These are phyloP conservation scores for Fregetta grallaria DNA, from an alignment of 2,113 vertebrate genomes.

Conservation along the genomic window DNA sequence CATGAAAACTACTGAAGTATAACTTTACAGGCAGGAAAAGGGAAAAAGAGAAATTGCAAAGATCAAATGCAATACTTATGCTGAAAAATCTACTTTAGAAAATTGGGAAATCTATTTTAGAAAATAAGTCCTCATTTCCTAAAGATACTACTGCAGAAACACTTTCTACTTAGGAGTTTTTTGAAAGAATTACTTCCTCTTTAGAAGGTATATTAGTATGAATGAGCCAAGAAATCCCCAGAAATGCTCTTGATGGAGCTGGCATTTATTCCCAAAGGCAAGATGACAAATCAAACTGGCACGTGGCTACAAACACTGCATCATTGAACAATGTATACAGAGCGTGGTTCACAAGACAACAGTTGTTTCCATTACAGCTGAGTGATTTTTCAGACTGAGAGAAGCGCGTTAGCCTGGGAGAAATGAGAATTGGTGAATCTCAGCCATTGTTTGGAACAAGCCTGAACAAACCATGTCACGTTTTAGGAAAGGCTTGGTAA, in stretches of 20 bases:
- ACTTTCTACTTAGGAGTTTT: background rate
- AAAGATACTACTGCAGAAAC: background rate
- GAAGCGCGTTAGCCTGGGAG: accelerated
- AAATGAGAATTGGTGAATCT: background rate
- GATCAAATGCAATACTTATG: background rate
- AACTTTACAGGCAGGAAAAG: background rate
- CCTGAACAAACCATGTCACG: background rate
- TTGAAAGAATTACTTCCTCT: background rate
- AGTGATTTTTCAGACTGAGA: background rate
- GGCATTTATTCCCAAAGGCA: background rate
- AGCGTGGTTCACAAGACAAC: background rate
- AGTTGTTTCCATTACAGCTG: background rate
- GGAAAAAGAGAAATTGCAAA: background rate
- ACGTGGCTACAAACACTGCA: background rate
- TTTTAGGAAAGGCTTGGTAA: background rate
- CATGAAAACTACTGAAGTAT: background rate
- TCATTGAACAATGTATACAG: background rate
- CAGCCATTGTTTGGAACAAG: background rate
- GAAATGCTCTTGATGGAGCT: background rate
- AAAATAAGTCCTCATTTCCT: background rate
- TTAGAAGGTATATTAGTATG: background rate
- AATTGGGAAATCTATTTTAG: background rate
- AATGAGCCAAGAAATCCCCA: background rate
- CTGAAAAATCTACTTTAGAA: background rate
- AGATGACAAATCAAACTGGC: background rate